phyloP scores from a whole-genome alignment of 2,797 vertebrate genomes.

The Siniperca scherzeri region DNA sequence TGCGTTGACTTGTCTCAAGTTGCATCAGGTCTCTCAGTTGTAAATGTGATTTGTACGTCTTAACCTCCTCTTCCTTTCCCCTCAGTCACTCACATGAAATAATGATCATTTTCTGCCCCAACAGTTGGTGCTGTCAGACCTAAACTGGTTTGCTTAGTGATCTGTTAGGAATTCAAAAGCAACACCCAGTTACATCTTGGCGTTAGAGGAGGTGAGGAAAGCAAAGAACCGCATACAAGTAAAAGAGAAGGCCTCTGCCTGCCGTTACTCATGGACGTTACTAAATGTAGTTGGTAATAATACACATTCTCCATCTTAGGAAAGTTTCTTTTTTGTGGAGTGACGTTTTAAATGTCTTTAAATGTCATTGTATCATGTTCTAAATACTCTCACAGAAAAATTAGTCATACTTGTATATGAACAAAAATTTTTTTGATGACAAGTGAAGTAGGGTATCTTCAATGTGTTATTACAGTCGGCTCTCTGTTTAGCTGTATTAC shows the following conservation, averaged over 20 bases:
- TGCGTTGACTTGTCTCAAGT: slow-evolving; percentile 43
- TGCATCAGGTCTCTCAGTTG: slow-evolving; percentile 34
- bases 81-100: slow-evolving; percentile 19
- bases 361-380: background rate
- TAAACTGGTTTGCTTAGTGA: slow-evolving; percentile 58
- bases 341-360: slow-evolving; percentile 10
- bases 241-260: background rate
- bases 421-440: slow-evolving; percentile 9
- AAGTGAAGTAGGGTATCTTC: background rate
- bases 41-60: slow-evolving; percentile 13
- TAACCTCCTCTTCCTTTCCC: slow-evolving; percentile 1
- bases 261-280: background rate
- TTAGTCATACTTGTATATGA: slow-evolving; percentile 10
- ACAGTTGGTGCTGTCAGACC: slow-evolving; percentile 32
- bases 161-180: slow-evolving; percentile 50
- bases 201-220: slow-evolving; percentile 23
- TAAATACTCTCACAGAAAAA: slow-evolving; percentile 1
- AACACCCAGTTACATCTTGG: slow-evolving; percentile 38
- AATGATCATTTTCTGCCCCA: slow-evolving; percentile 14
- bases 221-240: background rate
- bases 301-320: background rate
- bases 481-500: background rate
- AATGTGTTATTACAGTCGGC: background rate
- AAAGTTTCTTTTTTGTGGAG: slow-evolving; percentile 3
- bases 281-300: slow-evolving; percentile 5